Evolutionary conservation across 2,888 invertebrate genomes (phyloP), one percentile per base, ranked within the genome.

Genomic region (Harmothoe impar): DNA sequence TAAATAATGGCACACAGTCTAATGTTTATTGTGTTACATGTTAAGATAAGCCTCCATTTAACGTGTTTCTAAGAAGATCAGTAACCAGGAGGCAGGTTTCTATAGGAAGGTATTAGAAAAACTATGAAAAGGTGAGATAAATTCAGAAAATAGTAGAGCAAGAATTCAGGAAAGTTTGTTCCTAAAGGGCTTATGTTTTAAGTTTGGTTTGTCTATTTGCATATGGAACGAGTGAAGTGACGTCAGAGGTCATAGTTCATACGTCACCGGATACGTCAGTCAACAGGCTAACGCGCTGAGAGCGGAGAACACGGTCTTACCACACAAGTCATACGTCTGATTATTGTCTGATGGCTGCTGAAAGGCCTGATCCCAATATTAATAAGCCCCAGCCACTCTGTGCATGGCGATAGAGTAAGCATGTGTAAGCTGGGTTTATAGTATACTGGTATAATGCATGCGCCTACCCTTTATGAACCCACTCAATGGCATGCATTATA

Each of bases 261-360:
- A 23, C 29, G 84, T 84, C 25, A 84, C 25, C 23, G 43, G 84
- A 84, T 23, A 23, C 84, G 23, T 84, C 25, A 35, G 84, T 84
- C 43, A 84, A 84, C 23, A 84, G 51, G 17, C 84, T 84, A 84
- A 84, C 84, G 84, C 84, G 84, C 29, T 84, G 33, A 84, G 23
- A 35, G 15, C 43, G 20, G 43, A 84, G 25, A 35, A 51, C 43
- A 84, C 43, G 84, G 84, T 1, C 84, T 84, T 84, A 84, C 29
- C 43, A 84, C 84, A 51, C 84, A 84, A 84, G 84, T 84, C 84
- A 84, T 84, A 84, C 84, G 43, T 35, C 23, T 84, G 29, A 84
- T 84, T 84, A 84, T 84, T 84, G 84, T 84, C 84, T 84, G 33
- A 84, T 84, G 51, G 84, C 33, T 0, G 84, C 43, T 20, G 3